Base-by-base conservation (phyloP, 2,888 invertebrate genomes). In the Anarsia innoxiella region DNA sequence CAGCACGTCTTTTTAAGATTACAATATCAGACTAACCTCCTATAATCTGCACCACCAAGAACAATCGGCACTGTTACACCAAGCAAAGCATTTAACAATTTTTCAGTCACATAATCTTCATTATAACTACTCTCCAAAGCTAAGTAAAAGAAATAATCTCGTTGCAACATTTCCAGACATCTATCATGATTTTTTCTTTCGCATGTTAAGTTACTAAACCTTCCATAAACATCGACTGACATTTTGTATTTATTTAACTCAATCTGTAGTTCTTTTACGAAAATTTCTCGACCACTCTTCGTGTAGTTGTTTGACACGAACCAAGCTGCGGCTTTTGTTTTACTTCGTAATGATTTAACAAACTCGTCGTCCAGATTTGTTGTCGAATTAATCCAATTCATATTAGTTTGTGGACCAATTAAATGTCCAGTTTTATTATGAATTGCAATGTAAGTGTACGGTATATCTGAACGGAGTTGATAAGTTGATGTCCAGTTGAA, bases 121-220 rank as follows among this genome's bases (percentile, higher is more conserved):
- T 48, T n/a, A 26, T 91, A 88, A 2, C 91, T 89, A 65, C 92
- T 93, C 68, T 93, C 92, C 53, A 92, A 89, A 1, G 88, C 74
- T 42, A 93, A 66, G 56, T 93, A 92, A 59, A 93, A 93, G 58
- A 88, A 91, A 66, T 93, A 93, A 39, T 90, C 80, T n/a, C 64
- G 71, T 42, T 86, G 79, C 29, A 87, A 41, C 47, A 70, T 60
- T 19, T 40, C 44, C 35, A 69, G 56, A 40, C 84, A 84, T 19
- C 8, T 19, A 19, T n/a, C n/a, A n/a, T n/a, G n/a, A n/a, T n/a
- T n/a, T n/a, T n/a, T n/a, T n/a, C n/a, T n/a, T n/a, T n/a, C n/a
- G n/a, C n/a, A n/a, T n/a, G n/a, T n/a, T n/a, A n/a, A n/a, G n/a
- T n/a, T n/a, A n/a, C n/a, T n/a, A n/a, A n/a, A n/a, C n/a, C n/a